A percentile compares a stretch with the other conserved stretches of the same genome.
Conservation (phyloP, 2,797 vertebrate genomes). For the Pangasius larnaudii region DNA sequence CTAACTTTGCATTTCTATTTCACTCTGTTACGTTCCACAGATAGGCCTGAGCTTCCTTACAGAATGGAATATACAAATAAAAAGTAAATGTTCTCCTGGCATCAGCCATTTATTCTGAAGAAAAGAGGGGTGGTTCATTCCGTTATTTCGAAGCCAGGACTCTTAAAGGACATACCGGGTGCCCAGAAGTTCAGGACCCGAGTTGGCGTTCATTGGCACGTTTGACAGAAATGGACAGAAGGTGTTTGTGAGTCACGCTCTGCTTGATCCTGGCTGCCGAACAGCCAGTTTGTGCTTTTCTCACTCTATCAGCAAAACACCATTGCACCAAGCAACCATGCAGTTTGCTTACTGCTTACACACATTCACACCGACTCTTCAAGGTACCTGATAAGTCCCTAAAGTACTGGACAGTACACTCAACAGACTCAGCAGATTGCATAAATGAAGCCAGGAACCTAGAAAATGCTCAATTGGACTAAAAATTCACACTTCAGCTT, state of each 20-base stretch:
- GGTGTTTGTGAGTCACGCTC: slow-evolving; percentile 46
- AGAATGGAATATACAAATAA: not conserved
- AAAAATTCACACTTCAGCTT: not conserved
- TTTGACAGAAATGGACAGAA: slow-evolving; percentile 46
- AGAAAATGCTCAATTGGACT: not conserved
- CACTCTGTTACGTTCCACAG: not conserved
- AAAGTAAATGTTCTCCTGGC: not conserved
- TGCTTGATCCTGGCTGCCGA: slow-evolving; percentile 43
- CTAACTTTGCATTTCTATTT: not conserved
- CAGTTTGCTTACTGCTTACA: slow-evolving; percentile 26
- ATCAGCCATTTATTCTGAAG: not conserved
- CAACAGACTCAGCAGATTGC: not conserved
- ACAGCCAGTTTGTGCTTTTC: slow-evolving; percentile 24
- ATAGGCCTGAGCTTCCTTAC: not conserved
- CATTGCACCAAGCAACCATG: slow-evolving; percentile 12
- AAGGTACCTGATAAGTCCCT: not conserved
- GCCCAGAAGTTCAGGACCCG: not conserved
- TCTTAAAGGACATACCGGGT: not conserved
- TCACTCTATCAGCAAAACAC: slow-evolving; percentile 28
- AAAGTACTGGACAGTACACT: not conserved
- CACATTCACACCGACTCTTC: not conserved
- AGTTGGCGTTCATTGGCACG: not conserved
- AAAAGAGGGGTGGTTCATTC: not conserved
- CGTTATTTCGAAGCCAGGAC: not conserved
- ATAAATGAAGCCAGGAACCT: not conserved